Conservation (phyloP, 1,140 invertebrate species). For the Melipona quadrifasciata region DNA sequence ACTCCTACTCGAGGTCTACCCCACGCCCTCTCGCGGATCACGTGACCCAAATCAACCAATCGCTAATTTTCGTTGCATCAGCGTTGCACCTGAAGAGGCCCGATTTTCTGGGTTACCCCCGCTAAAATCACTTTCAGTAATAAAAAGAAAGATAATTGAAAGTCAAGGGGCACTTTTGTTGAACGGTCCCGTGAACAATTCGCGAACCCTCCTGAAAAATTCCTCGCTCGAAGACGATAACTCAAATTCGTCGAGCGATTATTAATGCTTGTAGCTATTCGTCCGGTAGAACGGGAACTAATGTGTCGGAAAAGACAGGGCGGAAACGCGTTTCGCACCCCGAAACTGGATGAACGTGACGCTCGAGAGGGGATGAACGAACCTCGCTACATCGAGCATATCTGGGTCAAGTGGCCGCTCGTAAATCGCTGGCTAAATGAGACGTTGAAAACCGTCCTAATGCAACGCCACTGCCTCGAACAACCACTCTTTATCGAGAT, state of each 20-base stretch:
- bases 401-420: slow-evolving; percentile 67
- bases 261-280: slow-evolving; percentile 44
- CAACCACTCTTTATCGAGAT: slow-evolving; percentile 48
- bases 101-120: no score
- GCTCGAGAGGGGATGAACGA: slow-evolving; percentile 40
- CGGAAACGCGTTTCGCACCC: slow-evolving; percentile 59
- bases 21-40: no score
- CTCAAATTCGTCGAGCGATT: slow-evolving; percentile 34
- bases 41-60: no score
- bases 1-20: no score
- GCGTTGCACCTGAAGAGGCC: no score
- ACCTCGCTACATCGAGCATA: slow-evolving; percentile 62
- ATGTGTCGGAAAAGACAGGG: slow-evolving; percentile 57
- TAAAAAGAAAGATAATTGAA: background rate
- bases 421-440: slow-evolving; percentile 72
- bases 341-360: slow-evolving; percentile 40
- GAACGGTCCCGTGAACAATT: background rate
- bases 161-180: background rate
- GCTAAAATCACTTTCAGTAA: no score
- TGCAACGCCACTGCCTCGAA: slow-evolving; percentile 54
- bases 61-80: no score
- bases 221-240: background rate
- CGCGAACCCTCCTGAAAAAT: slow-evolving; percentile 1
- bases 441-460: slow-evolving; percentile 71
- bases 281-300: slow-evolving; percentile 49